These are phyloP conservation scores for Pyrocephalus nanus DNA, from an alignment of 2,797 vertebrate species.

Conservation along the genomic window DNA sequence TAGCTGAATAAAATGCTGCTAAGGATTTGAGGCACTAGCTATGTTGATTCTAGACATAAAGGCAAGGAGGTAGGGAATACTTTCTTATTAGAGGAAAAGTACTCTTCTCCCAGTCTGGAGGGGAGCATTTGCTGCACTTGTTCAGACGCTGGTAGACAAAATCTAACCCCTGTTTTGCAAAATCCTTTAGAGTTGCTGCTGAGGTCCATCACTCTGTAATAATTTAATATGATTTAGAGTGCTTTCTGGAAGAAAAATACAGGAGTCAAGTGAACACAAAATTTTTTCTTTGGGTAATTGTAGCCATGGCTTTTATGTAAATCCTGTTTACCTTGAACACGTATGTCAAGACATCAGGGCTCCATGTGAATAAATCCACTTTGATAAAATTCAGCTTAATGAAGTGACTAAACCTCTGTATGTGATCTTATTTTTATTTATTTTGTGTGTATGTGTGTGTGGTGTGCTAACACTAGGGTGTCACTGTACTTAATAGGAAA, in stretches of 20 bases:
- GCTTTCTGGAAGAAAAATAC: not conserved
- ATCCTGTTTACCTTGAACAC: not conserved
- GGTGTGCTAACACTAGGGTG: not conserved
- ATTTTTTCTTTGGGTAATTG: not conserved
- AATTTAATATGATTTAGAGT: not conserved
- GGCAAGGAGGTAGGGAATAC: not conserved
- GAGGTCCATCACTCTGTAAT: not conserved
- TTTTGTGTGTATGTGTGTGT: not conserved
- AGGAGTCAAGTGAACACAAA: not conserved
- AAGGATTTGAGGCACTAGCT: not conserved
- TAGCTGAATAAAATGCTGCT: not conserved
- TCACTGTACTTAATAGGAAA: not conserved
- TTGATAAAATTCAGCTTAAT: not conserved
- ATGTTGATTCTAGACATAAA: not conserved
- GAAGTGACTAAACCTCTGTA: not conserved
- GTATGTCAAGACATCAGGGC: not conserved
- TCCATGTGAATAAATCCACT: not conserved
- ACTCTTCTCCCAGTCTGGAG: not conserved
- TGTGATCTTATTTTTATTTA: not conserved
- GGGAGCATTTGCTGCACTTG: not conserved
- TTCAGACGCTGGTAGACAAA: not conserved
- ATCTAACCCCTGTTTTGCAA: not conserved
- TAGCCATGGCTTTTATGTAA: rapidly evolving
- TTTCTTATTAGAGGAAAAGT: not conserved
- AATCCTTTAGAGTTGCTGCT: not conserved